Base-by-base conservation (phyloP, 1,140 invertebrate species). In the Sarcophaga peregrina region DNA sequence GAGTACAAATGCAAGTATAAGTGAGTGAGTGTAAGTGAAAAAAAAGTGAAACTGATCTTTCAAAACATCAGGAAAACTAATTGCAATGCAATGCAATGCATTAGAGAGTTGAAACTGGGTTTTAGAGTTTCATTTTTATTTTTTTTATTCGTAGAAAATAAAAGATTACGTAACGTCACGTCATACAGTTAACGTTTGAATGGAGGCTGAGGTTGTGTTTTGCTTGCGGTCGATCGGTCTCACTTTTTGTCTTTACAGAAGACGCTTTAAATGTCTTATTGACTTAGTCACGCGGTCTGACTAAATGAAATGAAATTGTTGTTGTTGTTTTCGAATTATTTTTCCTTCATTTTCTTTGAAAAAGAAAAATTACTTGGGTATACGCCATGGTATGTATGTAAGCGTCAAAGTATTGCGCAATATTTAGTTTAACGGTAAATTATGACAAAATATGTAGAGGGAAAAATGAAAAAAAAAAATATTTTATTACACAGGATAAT, bases 391-490 rank as follows among this genome's bases (percentile, higher is more conserved):
- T 11, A 20, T 52, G 75, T 11, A 20, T 52, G 47, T 78, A 47
- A 78, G 47, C 50, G 74, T 68, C 17, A 50, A 78, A 25, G 47
- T 78, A 78, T 78, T 78, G 47, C 75, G 50, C 75, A 78, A 78
- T 78, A 78, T n/a, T 47, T 78, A 48, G 74, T 76, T 76, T 76
- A 76, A 76, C 74, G 75, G 75, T 78, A 50, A 78, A 78, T 78
- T 78, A 78, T 78, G 75, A 78, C 15, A 76, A 76, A 46, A 76
- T n/a, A 76, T 8, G n/a, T 0, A 58, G 54, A 13, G 5, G n/a
- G 13, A 47, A 76, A 76, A 75, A 74, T 3, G 20, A 47, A 68
- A n/a, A 68, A 68, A 68, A 68, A 68, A 58, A 76, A 78, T 78
- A 46, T 15, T 47, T 76, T n/a, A 48, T 46, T 76, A 52, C 15